A percentile compares a stretch with the other conserved stretches of the same genome.
Evolutionary conservation across 2,113 vertebrate species (phyloP).

Genomic region (Leucopsar rothschildi): DNA sequence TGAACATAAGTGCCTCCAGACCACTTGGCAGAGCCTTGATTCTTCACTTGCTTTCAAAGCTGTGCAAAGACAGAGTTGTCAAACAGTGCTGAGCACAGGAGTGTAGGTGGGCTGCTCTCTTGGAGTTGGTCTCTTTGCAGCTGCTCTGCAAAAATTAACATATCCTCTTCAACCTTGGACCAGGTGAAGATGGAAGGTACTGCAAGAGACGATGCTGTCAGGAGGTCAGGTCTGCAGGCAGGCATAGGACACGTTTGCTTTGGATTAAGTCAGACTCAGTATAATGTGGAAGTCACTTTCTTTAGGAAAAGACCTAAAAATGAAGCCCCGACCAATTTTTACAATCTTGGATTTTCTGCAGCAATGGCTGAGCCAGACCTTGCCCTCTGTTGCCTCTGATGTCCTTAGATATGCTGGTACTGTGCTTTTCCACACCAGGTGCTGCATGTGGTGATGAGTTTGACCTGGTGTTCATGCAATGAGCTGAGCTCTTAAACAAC

Average conservation of each 20-base stretch:
- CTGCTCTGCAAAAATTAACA: neutral
- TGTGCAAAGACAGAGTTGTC: neutral
- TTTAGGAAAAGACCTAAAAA: neutral
- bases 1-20: neutral
- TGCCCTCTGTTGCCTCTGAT: neutral
- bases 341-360: neutral
- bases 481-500: neutral
- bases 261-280: neutral
- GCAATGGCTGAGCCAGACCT: neutral
- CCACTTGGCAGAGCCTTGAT: neutral
- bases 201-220: neutral
- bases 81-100: neutral
- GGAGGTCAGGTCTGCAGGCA: neutral
- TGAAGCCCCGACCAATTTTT: neutral
- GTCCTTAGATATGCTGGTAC: neutral
- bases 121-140: neutral
- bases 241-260: neutral
- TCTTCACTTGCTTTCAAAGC: neutral
- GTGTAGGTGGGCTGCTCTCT: rapidly evolving
- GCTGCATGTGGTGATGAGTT: neutral
- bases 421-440: neutral
- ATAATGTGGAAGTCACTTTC: neutral
- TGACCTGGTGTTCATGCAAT: neutral
- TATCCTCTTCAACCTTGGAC: neutral
- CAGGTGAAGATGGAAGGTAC: neutral